Evolutionary conservation across 2,797 vertebrate species (phyloP).

Genomic region (Columba guinea): DNA sequence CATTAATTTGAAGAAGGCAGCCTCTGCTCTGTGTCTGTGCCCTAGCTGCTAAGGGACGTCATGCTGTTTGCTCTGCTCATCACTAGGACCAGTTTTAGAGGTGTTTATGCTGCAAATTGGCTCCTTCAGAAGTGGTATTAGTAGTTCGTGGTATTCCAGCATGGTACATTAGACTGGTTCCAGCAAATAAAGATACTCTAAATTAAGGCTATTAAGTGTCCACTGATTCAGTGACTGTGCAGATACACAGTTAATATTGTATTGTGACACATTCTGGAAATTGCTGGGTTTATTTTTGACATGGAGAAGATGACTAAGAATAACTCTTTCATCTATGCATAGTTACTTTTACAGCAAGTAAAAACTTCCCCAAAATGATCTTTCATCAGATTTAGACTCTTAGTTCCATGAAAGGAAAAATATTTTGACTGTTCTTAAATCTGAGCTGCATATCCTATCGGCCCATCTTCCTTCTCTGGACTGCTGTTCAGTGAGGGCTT

Average conservation of each 20-base stretch:
- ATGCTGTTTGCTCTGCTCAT: not conserved
- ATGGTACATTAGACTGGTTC: not conserved
- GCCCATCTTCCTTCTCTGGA: not conserved
- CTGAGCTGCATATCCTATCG: not conserved
- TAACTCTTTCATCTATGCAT: slow-evolving; percentile 47
- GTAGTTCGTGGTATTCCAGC: not conserved
- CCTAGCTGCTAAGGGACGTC: not conserved
- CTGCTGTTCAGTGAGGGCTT: not conserved
- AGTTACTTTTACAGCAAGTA: slow-evolving; percentile 30
- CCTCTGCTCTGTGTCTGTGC: not conserved
- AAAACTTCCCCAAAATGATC: slow-evolving; percentile 46
- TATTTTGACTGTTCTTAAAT: not conserved
- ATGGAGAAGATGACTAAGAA: slow-evolving; percentile 58
- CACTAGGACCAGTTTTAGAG: not conserved
- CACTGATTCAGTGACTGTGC: not conserved
- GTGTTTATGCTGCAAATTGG: not conserved
- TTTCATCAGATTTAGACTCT: slow-evolving; percentile 20
- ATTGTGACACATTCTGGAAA: slow-evolving; percentile 60
- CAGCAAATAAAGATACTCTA: not conserved
- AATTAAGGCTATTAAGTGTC: not conserved
- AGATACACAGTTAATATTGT: slow-evolving; percentile 46
- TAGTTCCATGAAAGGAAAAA: slow-evolving; percentile 56
- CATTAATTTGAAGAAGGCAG: accelerated
- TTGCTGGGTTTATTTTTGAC: slow-evolving; percentile 64
- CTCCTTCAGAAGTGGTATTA: not conserved